Percentiles rank a stretch among this genome's conserved stretches.
Evolutionary conservation across 2,888 invertebrate species (phyloP).

Genomic region (Mythimna lalbum): DNA sequence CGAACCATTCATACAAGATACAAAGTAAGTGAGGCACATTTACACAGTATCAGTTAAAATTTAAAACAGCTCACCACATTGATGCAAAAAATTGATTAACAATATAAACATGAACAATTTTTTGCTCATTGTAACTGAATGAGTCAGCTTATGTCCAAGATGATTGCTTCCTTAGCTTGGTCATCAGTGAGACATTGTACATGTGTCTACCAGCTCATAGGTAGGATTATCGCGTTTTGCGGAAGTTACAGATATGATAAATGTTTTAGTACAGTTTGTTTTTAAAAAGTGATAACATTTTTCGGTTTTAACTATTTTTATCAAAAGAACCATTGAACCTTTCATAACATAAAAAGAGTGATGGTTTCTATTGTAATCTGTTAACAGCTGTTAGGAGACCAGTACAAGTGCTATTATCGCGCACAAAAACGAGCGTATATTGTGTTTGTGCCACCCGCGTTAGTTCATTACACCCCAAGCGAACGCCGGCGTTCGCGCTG

Average conservation of each 20-base stretch:
- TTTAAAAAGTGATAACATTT: conserved; percentile 35
- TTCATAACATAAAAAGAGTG: background rate
- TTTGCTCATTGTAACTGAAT: conserved; percentile 69
- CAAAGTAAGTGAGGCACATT: conserved; percentile 26
- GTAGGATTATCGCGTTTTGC: conserved; percentile 40
- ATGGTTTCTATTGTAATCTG: background rate
- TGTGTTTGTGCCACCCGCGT: background rate
- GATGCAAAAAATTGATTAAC: conserved; percentile 61
- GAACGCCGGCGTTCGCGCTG: too few species aligned
- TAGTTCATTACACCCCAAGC: too few species aligned
- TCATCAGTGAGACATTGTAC: conserved; percentile 65
- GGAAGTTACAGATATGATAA: conserved; percentile 40
- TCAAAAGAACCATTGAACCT: conserved; percentile 13
- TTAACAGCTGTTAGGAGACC: background rate
- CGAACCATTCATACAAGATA: background rate
- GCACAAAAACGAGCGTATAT: background rate
- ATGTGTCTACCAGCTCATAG: conserved; percentile 45
- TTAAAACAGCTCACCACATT: conserved; percentile 41
- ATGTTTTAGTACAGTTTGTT: conserved; percentile 26
- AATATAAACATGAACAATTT: conserved; percentile 62
- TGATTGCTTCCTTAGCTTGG: conserved; percentile 71
- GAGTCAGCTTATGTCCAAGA: conserved; percentile 66
- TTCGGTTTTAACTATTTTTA: conserved; percentile 34
- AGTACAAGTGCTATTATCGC: background rate
- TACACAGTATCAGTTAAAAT: conserved; percentile 31